Base-by-base conservation (phyloP, 2,113 vertebrate genomes). In the Ascaphus truei region DNA sequence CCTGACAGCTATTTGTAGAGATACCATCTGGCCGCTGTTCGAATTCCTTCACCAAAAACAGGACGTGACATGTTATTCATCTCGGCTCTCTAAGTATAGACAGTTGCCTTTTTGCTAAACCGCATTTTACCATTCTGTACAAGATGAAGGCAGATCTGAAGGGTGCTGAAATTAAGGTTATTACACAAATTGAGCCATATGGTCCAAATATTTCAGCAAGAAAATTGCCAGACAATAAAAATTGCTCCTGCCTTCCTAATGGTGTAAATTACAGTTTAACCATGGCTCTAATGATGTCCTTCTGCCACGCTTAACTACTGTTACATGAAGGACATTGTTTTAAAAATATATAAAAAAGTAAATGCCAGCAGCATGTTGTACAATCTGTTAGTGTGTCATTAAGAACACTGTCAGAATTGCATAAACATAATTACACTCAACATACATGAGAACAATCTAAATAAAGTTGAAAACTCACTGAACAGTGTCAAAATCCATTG, bases 161-260 rank as follows among this genome's bases (percentile, higher is more conserved):
- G 95, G 95, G 95, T 98, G 96, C 93, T 95, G 95, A 96, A 99
- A 99, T 98, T 98, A 99, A 98, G 96, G 96, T 98, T 98, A 99
- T 98, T 98, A 99, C 95, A 98, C 96, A 99, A 99, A 99, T 99
- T 94, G 95, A 98, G 95, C 95, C 96, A 98, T 99, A 99, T 99
- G 96, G 96, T 98, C 94, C 95, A 98, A 99, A 99, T 98, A 98
- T 98, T 99, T 98, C 96, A 98, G 95, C 93, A 95, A 95, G 94
- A 96, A 97, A 98, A 99, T 98, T 99, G 96, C 95, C 95, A 98
- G 94, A 95, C 96, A 98, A 98, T 99, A 98, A 98, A 99, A 99
- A 98, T 98, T 94, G 95, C 95, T 95, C 93, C 96, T 97, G 95
- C 95, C 95, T 98, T 95, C 93, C 94, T 99, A 99, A 99, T 99